These are phyloP conservation scores for Sebastes jordani DNA, from an alignment of 2,797 vertebrate species.

Conservation along the genomic window DNA sequence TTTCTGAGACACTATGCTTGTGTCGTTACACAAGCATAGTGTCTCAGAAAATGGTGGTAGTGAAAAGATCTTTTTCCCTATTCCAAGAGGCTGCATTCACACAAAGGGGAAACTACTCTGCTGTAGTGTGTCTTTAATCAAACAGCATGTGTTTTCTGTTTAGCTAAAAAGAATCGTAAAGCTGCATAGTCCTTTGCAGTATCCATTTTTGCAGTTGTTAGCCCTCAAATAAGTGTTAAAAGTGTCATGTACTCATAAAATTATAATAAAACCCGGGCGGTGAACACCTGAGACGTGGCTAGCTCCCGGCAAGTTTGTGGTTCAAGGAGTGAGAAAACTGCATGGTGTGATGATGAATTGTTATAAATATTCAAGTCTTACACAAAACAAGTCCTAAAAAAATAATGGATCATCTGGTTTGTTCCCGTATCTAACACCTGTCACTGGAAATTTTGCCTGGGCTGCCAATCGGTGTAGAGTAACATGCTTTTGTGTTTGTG, in stretches of 20 bases:
- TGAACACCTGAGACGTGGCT: background rate
- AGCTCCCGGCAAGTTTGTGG: slow-evolving; percentile 22
- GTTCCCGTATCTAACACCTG: slow-evolving; percentile 49
- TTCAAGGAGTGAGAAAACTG: slow-evolving; percentile 29
- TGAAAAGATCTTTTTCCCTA: background rate
- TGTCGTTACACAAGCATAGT: too few relatives aligned
- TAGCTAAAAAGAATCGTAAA: background rate
- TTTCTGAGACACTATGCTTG: too few relatives aligned
- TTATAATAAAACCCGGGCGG: background rate
- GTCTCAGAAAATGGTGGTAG: background rate
- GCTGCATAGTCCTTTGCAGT: background rate
- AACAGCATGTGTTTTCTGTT: slow-evolving; percentile 72
- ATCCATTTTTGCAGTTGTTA: background rate
- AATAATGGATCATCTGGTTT: slow-evolving; percentile 42
- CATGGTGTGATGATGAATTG: slow-evolving; percentile 62
- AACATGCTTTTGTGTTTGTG: slow-evolving; percentile 32
- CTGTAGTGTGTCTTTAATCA: slow-evolving; percentile 47
- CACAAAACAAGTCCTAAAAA: slow-evolving; percentile 29
- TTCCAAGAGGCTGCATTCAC: background rate
- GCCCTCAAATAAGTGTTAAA: background rate
- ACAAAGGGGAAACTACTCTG: slow-evolving; percentile 64
- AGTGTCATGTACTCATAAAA: slow-evolving; percentile 23
- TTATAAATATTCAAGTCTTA: slow-evolving; percentile 39
- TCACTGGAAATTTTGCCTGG: slow-evolving; percentile 35
- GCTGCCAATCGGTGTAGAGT: slow-evolving; percentile 14